Percentiles rank a stretch among this genome's conserved stretches.
Evolutionary conservation across 1,140 invertebrate species (phyloP).

Genomic region (Plectrocnemia conspersa): DNA sequence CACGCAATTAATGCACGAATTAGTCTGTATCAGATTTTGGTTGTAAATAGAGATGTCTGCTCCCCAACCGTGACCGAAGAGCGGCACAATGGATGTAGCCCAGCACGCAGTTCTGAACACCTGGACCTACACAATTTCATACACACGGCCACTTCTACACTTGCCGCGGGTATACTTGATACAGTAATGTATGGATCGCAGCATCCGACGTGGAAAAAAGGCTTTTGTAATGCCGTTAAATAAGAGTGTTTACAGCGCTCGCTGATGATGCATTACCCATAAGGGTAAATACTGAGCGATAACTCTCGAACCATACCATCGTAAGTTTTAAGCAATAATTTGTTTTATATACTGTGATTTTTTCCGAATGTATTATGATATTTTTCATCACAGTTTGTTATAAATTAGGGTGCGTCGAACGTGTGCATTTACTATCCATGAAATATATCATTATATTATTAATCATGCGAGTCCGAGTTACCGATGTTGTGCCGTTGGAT

Average conservation of each 20-base stretch:
- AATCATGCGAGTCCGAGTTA: conserved; percentile 18
- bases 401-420: conserved; percentile 14
- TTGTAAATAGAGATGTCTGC: neutral
- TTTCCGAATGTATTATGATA: neutral
- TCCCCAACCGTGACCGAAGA: neutral
- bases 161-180: neutral
- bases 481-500: conserved; percentile 5
- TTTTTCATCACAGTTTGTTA: neutral
- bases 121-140: conserved; percentile 5
- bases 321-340: neutral
- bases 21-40: neutral
- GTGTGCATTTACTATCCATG: conserved; percentile 24
- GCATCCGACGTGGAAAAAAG: conserved; percentile 14
- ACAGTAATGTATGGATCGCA: conserved; percentile 2
- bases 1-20: too few relatives aligned
- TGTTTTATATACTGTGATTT: neutral
- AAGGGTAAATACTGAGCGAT: conserved; percentile 1
- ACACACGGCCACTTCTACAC: too few relatives aligned
- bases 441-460: conserved; percentile 35
- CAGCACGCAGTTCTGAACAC: conserved; percentile 14
- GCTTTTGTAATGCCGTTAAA: conserved; percentile 23
- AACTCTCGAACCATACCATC: neutral
- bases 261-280: conserved; percentile 21
- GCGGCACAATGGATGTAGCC: conserved; percentile 1
- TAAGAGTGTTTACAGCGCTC: conserved; percentile 19